These are phyloP conservation scores for Corythornis vintsioides DNA, from an alignment of 2,113 vertebrate genomes.

Conservation along the genomic window DNA sequence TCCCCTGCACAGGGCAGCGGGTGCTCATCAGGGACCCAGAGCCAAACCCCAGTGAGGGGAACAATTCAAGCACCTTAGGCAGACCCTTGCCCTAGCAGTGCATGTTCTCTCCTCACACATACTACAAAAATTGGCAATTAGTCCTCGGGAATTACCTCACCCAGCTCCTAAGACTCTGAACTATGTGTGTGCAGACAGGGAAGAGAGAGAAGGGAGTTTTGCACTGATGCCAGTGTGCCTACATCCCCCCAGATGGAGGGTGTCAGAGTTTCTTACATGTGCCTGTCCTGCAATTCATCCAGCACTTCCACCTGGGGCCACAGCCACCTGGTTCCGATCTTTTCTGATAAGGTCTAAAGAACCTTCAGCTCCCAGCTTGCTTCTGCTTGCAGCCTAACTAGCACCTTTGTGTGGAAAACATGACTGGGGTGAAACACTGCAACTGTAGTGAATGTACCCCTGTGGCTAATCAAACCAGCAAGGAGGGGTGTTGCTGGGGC, in stretches of 20 bases:
- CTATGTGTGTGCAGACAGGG: background rate
- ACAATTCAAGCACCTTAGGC: background rate
- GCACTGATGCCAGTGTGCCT: background rate
- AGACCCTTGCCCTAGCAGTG: background rate
- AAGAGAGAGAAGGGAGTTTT: background rate
- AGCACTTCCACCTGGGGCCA: background rate
- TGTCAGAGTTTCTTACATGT: background rate
- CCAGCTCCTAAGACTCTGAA: background rate
- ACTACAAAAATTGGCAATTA: background rate
- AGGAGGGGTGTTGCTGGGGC: background rate
- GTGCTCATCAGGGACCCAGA: background rate
- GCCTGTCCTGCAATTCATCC: background rate
- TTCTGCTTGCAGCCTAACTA: constrained; percentile 30
- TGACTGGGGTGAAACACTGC: constrained; percentile 38
- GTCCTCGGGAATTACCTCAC: background rate
- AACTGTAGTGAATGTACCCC: background rate
- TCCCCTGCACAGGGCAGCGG: background rate
- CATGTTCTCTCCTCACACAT: fast-evolving
- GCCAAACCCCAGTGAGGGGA: background rate
- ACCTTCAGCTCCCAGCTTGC: background rate
- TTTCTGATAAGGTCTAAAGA: constrained; percentile 6
- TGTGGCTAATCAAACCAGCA: constrained; percentile 35
- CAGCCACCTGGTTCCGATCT: background rate
- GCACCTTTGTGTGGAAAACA: constrained; percentile 36
- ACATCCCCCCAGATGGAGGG: background rate